These are phyloP conservation scores for Leptogaster cylindrica DNA, from an alignment of 2,888 invertebrate species.

Conservation along the genomic window DNA sequence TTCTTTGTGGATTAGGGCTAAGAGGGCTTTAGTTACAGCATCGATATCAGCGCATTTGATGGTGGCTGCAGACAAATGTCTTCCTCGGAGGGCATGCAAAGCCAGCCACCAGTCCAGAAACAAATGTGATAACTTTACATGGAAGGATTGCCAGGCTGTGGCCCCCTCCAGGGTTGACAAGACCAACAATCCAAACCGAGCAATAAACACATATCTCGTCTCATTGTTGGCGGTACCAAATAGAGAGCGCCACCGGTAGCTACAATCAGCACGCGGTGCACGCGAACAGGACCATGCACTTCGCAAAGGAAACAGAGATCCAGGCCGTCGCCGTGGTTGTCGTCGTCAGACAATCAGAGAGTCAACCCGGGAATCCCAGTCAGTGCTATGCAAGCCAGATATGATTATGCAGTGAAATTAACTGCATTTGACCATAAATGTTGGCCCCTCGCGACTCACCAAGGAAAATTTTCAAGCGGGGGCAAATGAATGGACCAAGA, in stretches of 20 bases:
- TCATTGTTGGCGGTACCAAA: conserved; percentile 47
- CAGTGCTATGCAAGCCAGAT: conserved; percentile 34
- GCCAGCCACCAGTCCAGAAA: neutral
- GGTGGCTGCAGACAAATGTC: neutral
- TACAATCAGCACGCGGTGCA: conserved; percentile 25
- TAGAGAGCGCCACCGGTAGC: conserved; percentile 46
- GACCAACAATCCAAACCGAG: conserved; percentile 11
- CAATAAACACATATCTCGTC: conserved; percentile 37
- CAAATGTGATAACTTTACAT: conserved; percentile 26
- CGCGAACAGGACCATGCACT: neutral
- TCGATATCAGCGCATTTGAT: too few species aligned
- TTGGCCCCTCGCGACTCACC: conserved; percentile 30
- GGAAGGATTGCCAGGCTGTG: conserved; percentile 3
- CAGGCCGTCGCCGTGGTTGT: neutral
- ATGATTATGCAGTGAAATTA: conserved; percentile 47
- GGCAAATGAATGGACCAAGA: conserved; percentile 41
- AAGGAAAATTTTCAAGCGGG: conserved; percentile 20
- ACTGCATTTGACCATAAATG: conserved; percentile 47
- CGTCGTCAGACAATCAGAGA: conserved; percentile 25
- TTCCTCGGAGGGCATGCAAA: neutral
- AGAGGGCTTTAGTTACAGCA: neutral
- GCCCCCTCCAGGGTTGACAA: conserved; percentile 28
- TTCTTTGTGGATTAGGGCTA: neutral
- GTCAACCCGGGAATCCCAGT: conserved; percentile 27
- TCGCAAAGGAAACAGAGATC: conserved; percentile 10